Evolutionary conservation across 2,888 invertebrate genomes (phyloP), one percentile per base, ranked within the genome.

Genomic region (Plagodis pulveraria): DNA sequence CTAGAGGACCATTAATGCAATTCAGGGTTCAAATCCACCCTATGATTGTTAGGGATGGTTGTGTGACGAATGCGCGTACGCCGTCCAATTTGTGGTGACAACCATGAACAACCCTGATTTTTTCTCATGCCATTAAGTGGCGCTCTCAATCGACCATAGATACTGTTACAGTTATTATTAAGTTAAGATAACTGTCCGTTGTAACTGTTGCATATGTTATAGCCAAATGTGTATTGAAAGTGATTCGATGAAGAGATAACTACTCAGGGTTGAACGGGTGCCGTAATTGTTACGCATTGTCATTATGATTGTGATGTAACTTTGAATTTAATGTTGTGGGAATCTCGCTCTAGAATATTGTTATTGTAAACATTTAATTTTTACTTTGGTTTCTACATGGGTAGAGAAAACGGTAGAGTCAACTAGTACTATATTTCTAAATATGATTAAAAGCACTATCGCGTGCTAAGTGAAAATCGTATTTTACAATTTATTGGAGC

Each of bases 41-140:
- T n/a, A 22, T 48, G 44, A 49, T 50, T 38, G 38, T 22, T 38
- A 43, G 52, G 51, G 48, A 50, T 45, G 45, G 49, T 49, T 22
- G 78, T 84, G 77, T 80, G 77, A 73, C 87, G 67, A 83, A 87
- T 81, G 71, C 82, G 85, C 84, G 78, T 82, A 86, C 78, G 78
- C 67, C 60, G 58, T 58, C 66, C 77, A 79, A 85, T 83, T 81
- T 83, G 84, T 73, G 83, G 83, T 81, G 90, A 87, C 89, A 88
- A 78, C 78, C 88, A 76, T 85, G 73, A 22, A 44, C 34, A 53
- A 42, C 43, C 46, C 59, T 50, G 62, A 63, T 63, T 64, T 67
- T 52, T 70, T 71, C 72, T 67, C 72, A 72, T 68, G 67, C 54
- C 55, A 58, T 62, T 42, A 56, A 11, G 12, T 5, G 12, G 42